Base-by-base conservation (phyloP, 2,797 vertebrate species). In the Picus viridis region DNA sequence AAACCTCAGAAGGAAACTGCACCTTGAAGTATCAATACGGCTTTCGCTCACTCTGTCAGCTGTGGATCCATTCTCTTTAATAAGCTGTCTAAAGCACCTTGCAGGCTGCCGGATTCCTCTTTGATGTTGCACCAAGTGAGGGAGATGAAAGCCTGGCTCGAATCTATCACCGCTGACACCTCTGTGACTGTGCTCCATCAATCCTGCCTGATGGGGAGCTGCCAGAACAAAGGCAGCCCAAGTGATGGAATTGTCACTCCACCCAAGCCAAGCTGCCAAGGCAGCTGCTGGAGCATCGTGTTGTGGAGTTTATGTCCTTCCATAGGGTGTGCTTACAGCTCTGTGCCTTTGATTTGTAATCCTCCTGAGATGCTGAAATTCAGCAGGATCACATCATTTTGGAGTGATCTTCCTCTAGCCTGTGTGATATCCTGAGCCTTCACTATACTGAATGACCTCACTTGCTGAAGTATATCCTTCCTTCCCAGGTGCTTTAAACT, bases 111-210 rank as follows among this genome's bases (percentile, higher is more conserved):
- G 94, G 96, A 92, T 88, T 95, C 29, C 90, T 79, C 91, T 97
- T 97, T 96, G 89, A 97, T 94, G 96, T 93, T 95, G 47, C 82
- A 93, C 92, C 76, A 94, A 95, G 92, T 94, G 82, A 95, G 91
- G 88, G 90, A 97, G 96, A 96, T 91, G 97, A 97, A 95, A 97
- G 94, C 86, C 86, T 92, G 91, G 84, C 79, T 88, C 96, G 85
- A 96, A 96, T 95, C 97, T 97, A 95, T 96, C 93, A 96, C 74
- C 29, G 53, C 54, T 96, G 96, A 96, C 96, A 97, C 95, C 96
- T 97, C 95, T 72, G 85, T 97, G 94, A 93, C 96, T 96, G 86
- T 95, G 73, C 87, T 90, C 92, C 68, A 90, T 83, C 86, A 96
- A 89, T 96, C 67, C 87, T 94, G 95, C 74, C 91, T 93, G 88